Base-by-base conservation (phyloP, 2,888 invertebrate genomes). In the Tortricodes alternella region DNA sequence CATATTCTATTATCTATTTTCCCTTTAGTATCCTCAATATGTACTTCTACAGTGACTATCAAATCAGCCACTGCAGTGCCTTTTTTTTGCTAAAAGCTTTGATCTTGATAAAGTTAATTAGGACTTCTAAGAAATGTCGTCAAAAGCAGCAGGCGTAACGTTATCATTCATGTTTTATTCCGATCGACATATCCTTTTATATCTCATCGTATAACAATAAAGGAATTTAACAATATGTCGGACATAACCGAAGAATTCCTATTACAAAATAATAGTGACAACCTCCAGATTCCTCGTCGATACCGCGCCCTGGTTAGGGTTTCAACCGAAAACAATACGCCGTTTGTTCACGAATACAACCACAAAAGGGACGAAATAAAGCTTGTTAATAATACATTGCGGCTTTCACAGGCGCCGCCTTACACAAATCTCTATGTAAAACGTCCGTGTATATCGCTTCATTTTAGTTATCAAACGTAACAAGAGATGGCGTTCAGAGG, bases 241-340 rank as follows among this genome's bases (percentile, higher is more conserved):
- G 44, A 56, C 50, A 56, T 56, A 56, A 56, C 56, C 56, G 37
- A 37, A 34, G 56, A 56, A 56, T 56, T 56, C 56, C 56, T 50
- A 56, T 56, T 44, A 56, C 44, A 56, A 50, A 56, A 56, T 56
- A 56, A 56, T 56, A 56, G 56, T 56, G 56, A 56, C 56, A 56
- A 44, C 56, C 50, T 32, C 49, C 49, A 56, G 56, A 56, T 56
- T 56, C 48, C 37, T 35, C 18, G 5, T 24, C 34, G 56, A 56
- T 56, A 56, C 29, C 44, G 19, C 55, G 43, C 23, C 23, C 46
- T 38, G 49, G 49, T 56, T 56, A 56, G 35, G 37, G 49, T 56
- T 56, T 50, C 56, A 49, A 50, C 49, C 44, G 49, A 56, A 55
- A 56, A 56, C 56, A 56, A 56, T 56, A 56, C 56, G 18, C 49